These are phyloP conservation scores for Odontomyia ornata DNA, from an alignment of 2,888 invertebrate genomes.

Conservation along the genomic window DNA sequence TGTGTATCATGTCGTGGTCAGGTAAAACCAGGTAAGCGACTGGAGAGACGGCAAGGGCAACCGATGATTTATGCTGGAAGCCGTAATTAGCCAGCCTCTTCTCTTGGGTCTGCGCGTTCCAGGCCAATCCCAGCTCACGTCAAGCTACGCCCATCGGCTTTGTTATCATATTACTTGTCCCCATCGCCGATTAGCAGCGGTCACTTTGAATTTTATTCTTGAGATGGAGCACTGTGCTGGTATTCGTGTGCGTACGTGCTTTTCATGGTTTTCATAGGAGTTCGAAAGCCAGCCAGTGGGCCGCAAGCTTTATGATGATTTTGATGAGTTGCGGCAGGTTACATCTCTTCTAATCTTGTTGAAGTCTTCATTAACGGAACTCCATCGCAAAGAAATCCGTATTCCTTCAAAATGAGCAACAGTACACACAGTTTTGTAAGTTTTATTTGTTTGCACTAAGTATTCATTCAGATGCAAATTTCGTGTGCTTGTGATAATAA, in stretches of 20 bases:
- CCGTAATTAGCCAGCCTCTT: background rate
- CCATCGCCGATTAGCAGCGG: background rate
- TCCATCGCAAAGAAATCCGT: background rate
- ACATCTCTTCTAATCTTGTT: background rate
- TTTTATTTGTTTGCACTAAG: background rate
- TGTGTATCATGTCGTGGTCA: background rate
- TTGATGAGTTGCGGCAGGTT: background rate
- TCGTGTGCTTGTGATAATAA: background rate
- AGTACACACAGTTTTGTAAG: too few relatives aligned
- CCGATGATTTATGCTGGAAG: conserved; percentile 3
- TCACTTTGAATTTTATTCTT: too few relatives aligned
- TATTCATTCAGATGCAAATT: conserved; percentile 32
- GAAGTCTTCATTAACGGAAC: background rate
- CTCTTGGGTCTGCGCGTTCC: background rate
- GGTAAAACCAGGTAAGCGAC: conserved; percentile 5
- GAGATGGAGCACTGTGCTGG: too few relatives aligned
- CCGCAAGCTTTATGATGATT: background rate
- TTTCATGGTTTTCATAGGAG: too few relatives aligned
- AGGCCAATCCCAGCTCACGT: conserved; percentile 6
- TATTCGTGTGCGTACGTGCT: too few relatives aligned
- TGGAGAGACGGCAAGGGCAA: background rate
- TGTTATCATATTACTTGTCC: conserved; percentile 22
- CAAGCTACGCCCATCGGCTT: conserved; percentile 34
- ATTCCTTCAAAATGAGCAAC: too few relatives aligned
- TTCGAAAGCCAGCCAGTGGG: too few relatives aligned